Base-by-base conservation (phyloP, 1,140 invertebrate genomes). In the Babylonia areolata region DNA sequence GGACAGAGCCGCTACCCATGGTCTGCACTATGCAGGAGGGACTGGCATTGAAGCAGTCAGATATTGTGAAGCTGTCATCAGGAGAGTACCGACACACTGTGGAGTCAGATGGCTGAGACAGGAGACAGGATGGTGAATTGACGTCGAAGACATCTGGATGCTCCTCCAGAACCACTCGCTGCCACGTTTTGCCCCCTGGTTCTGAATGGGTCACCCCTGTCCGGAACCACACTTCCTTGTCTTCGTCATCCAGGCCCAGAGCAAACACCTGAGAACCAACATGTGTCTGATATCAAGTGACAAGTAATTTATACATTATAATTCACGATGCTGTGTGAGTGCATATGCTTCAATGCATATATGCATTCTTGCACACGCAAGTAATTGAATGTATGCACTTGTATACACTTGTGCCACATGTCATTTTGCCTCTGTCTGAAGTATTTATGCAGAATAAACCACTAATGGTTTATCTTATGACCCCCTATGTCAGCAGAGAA, bases 131-230 rank as follows among this genome's bases (percentile, higher is more conserved):
- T 46, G 54, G 75, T 39, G 83, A 83, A 39, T 64, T 40, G 1
- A 15, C 23, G 42, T 46, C 54, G 23, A 84, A 80, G 51, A 71
- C 42, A 35, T 69, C 11, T 1, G 78, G 75, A 17, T 86, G 69
- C 78, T 87, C 85, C 2, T 87, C 69, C 37, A 90, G 79, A 15
- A 39, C 12, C 15, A 90, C 73, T 58, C 39, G 95, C 90, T 96
- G 95, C 98, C 98, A 98, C 88, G 97, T 96, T 93, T 97, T 97
- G 1, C 98, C 98, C 75, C 97, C 97, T 75, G 97, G 95, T 94
- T 98, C 97, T 3, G 96, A 95, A 3, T 95, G 92, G 33, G 95
- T 96, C 0, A 98, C 96, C 17, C 97, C 97, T 85, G 95, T 96
- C 40, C 98, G 95, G 94, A 97, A 96, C 92, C 97, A 97, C 58